Evolutionary conservation across 2,113 vertebrate species (phyloP).

Genomic region (Mirza zaza): DNA sequence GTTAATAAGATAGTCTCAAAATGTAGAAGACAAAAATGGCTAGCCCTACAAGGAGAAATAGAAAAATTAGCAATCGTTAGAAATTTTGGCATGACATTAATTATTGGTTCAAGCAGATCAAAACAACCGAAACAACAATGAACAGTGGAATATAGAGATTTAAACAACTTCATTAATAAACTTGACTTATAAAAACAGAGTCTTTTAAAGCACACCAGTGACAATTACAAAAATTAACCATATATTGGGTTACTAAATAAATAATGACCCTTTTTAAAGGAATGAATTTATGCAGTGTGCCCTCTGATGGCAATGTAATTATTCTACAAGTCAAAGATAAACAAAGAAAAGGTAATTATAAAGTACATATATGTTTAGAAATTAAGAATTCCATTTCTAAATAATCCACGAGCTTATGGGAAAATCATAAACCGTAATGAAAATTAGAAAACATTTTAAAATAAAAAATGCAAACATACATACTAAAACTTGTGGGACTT

Average conservation of each 20-base stretch:
- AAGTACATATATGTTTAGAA: background rate
- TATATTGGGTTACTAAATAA: background rate
- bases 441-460: background rate
- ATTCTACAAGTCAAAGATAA: background rate
- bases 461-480: background rate
- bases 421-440: background rate
- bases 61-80: background rate
- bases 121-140: background rate
- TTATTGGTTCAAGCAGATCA: background rate
- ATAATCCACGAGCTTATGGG: background rate
- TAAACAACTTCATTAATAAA: background rate
- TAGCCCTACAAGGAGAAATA: background rate
- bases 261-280: background rate
- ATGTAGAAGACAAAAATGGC: background rate
- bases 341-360: background rate
- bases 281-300: background rate
- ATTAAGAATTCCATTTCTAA: background rate
- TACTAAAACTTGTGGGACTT: background rate
- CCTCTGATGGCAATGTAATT: background rate
- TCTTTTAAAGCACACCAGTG: background rate
- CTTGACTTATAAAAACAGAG: background rate
- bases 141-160: background rate
- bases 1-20: background rate
- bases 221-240: background rate
- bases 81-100: background rate